Evolutionary conservation across 2,888 invertebrate genomes (phyloP).

Genomic region (Lepidocyrtoides sp.): DNA sequence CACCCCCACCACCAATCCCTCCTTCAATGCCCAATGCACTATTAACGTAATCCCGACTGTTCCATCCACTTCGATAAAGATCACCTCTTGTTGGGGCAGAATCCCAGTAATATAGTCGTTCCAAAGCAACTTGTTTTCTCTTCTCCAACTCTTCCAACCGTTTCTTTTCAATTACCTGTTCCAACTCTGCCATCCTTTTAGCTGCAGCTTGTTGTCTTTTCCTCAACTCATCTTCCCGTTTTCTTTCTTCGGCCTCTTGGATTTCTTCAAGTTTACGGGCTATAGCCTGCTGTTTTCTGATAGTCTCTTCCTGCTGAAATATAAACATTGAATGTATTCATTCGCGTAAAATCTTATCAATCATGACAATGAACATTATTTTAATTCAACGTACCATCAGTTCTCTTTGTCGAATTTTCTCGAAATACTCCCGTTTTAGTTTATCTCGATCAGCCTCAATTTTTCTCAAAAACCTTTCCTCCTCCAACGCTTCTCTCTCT

Average conservation of each 20-base stretch:
- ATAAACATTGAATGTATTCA: no score
- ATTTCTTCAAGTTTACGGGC: slow-evolving; percentile 83
- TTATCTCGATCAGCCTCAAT: slow-evolving; percentile 84
- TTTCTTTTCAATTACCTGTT: slow-evolving; percentile 72
- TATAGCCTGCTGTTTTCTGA: slow-evolving; percentile 80
- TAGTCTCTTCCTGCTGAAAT: slow-evolving; percentile 84
- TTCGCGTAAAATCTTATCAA: neutral
- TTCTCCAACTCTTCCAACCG: slow-evolving; percentile 71
- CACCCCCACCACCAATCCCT: neutral
- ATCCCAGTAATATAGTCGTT: slow-evolving; percentile 62
- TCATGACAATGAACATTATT: neutral
- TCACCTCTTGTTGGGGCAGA: slow-evolving; percentile 15
- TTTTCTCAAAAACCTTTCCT: slow-evolving; percentile 82
- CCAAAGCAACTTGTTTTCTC: slow-evolving; percentile 55
- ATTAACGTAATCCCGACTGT: slow-evolving; percentile 84
- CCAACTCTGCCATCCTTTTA: slow-evolving; percentile 69
- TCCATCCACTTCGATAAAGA: slow-evolving; percentile 73
- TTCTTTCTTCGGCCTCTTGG: slow-evolving; percentile 82
- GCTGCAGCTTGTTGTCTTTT: slow-evolving; percentile 77
- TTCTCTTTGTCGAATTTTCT: slow-evolving; percentile 82
- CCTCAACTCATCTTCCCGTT: slow-evolving; percentile 81
- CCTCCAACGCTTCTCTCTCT: slow-evolving; percentile 80
- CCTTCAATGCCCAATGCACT: slow-evolving; percentile 72
- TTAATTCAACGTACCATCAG: slow-evolving; percentile 77
- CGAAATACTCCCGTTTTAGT: slow-evolving; percentile 81